A percentile compares a stretch with the other conserved stretches of the same genome.
phyloP scores from a whole-genome alignment of 1,140 invertebrate genomes.

The Yoshiicerus persimilis region DNA sequence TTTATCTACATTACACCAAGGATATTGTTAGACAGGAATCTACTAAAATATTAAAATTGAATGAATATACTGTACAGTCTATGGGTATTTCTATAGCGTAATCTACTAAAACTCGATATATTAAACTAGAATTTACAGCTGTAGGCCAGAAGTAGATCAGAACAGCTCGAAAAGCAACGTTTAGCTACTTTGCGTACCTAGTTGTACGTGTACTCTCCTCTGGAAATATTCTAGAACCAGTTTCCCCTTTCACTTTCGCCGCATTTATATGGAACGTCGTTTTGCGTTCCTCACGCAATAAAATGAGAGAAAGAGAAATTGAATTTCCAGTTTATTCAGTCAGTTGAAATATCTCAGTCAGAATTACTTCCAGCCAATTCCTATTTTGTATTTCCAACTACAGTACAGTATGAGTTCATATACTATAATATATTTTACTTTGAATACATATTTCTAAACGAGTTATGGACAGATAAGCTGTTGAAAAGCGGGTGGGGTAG shows the following conservation, averaged over 20 bases:
- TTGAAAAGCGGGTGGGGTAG: no score
- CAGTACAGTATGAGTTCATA: no score
- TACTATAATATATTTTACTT: no score
- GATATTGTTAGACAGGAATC: not conserved
- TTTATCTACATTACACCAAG: no score
- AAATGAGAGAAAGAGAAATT: not conserved
- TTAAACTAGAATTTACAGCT: not conserved
- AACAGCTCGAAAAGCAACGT: not conserved
- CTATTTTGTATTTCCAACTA: not conserved
- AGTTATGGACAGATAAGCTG: no score
- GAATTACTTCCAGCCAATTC: not conserved
- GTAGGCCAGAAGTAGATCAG: not conserved
- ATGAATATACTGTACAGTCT: not conserved
- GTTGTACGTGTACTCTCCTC: not conserved
- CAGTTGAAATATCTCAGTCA: not conserved
- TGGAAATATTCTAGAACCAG: not conserved
- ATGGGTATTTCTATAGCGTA: not conserved
- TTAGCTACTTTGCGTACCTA: not conserved
- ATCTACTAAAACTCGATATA: not conserved
- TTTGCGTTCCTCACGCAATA: not conserved
- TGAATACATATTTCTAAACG: no score
- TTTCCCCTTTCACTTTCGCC: not conserved
- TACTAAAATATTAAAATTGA: not conserved
- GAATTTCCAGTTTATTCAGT: not conserved
- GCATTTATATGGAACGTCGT: not conserved